Conservation (phyloP, 1,140 invertebrate genomes). For the Rhynchophorus ferrugineus region DNA sequence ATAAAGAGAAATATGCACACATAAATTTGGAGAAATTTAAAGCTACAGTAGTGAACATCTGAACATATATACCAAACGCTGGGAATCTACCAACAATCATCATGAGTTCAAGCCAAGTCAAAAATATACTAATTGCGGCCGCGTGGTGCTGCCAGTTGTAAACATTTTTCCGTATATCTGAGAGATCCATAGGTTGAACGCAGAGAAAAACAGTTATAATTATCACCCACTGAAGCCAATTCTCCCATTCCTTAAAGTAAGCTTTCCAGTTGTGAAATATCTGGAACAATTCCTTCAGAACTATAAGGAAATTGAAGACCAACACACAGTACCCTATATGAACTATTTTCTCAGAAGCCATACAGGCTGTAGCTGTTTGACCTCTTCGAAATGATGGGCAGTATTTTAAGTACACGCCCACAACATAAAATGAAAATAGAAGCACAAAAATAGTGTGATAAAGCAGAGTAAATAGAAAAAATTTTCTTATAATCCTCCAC, state of each 20-base stretch:
- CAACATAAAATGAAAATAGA: constrained; percentile 62
- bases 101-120: constrained; percentile 74
- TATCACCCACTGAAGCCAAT: constrained; percentile 73
- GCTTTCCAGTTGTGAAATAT: constrained; percentile 57
- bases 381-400: constrained; percentile 28
- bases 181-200: constrained; percentile 43
- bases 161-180: constrained; percentile 39
- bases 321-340: constrained; percentile 52
- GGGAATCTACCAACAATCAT: constrained; percentile 77
- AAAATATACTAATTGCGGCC: constrained; percentile 66
- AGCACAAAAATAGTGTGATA: constrained; percentile 70
- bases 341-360: constrained; percentile 43
- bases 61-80: constrained; percentile 75
- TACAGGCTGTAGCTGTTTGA: constrained; percentile 26
- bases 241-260: constrained; percentile 74
- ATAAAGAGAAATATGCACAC: constrained; percentile 68
- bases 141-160: constrained; percentile 68
- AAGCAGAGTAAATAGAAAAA: constrained; percentile 70
- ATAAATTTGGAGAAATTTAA: constrained; percentile 78
- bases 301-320: constrained; percentile 51
- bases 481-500: constrained; percentile 75
- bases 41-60: constrained; percentile 79
- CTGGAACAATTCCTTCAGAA: constrained; percentile 68
- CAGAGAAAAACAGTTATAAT: constrained; percentile 59
- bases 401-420: constrained; percentile 46